phyloP scores from a whole-genome alignment of 2,888 invertebrate genomes.

The Ferdinandea cuprea region DNA sequence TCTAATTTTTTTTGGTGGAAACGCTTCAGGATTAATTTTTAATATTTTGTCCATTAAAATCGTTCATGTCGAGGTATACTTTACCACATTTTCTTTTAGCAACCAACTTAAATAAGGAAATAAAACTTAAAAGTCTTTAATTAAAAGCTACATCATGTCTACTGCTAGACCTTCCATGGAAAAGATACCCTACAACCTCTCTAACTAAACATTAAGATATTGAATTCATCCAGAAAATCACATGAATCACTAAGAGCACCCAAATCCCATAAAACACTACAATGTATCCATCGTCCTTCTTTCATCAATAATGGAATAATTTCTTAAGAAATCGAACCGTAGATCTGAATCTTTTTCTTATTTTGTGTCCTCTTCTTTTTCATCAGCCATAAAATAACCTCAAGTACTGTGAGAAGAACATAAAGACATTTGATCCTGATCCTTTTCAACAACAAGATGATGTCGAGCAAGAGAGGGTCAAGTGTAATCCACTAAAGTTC shows the following conservation, averaged over 20 bases:
- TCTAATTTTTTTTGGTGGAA: too few species aligned
- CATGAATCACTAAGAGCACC: slow-evolving; percentile 27
- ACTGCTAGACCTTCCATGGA: too few species aligned
- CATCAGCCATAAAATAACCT: slow-evolving; percentile 61
- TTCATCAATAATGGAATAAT: slow-evolving; percentile 50
- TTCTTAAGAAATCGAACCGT: slow-evolving; percentile 36
- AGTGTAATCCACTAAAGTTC: slow-evolving; percentile 62
- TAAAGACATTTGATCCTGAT: slow-evolving; percentile 57
- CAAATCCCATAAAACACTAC: background rate
- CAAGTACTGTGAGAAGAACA: slow-evolving; percentile 53
- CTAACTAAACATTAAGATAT: background rate
- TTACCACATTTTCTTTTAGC: too few species aligned
- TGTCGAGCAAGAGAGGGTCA: slow-evolving; percentile 25
- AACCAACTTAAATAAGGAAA: too few species aligned
- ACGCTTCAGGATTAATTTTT: too few species aligned
- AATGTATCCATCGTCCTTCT: background rate
- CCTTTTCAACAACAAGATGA: slow-evolving; percentile 58
- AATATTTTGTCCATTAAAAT: too few species aligned
- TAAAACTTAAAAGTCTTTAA: too few species aligned
- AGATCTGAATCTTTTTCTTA: slow-evolving; percentile 29
- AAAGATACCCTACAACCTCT: background rate
- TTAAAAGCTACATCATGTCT: background rate
- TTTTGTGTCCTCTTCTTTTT: slow-evolving; percentile 19
- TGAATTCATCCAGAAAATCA: background rate
- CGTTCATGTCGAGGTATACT: too few species aligned